Evolutionary conservation across 2,888 invertebrate species (phyloP), one percentile per base, ranked within the genome.

Genomic region (Subacronicta megacephala): DNA sequence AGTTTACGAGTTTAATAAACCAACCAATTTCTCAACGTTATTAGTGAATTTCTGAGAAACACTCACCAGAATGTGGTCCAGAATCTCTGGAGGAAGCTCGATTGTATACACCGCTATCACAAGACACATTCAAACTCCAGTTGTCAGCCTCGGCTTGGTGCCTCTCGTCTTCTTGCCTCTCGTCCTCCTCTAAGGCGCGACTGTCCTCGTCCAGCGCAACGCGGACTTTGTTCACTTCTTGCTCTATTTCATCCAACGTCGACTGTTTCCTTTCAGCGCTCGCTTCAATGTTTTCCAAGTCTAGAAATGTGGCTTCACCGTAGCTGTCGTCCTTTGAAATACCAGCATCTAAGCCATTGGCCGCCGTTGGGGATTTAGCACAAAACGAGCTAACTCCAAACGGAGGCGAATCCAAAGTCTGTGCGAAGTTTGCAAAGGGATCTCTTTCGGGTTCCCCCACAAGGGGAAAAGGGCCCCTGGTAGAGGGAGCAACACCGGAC

Each of bases 21-120:
- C 64, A 72, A 77, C 52, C 33, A 55, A 58, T 56, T 53, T 55
- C 53, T 23, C 35, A 55, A 45, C 40, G 62, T 78, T 62, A 77
- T 76, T 70, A 40, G 37, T 49, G 13, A 59, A 63, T 69, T 57
- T 54, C 37, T 54, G 7, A 18, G 46, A 47, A 59, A 52, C 40
- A 86, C 90, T 90, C 62, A 94, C 94, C 94, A 65, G 94, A 94
- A 80, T 94, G 94, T 18, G 94, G 94, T 58, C 94, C 94, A 49
- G 94, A 94, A 73, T 94, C 94, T 62, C 94, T 89, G 50, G 94
- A 94, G 17, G 94, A 94, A 20, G 94, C 95, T 18, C 95, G 95
- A 78, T 95, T 95, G 82, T 95, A 95, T 66, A 95, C 95, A 57
- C 95, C 95, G 80, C 95, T 95, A 78, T 95, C 95, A 63, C 95